Base-by-base conservation (phyloP, 2,797 vertebrate species). In the Chanos chanos region DNA sequence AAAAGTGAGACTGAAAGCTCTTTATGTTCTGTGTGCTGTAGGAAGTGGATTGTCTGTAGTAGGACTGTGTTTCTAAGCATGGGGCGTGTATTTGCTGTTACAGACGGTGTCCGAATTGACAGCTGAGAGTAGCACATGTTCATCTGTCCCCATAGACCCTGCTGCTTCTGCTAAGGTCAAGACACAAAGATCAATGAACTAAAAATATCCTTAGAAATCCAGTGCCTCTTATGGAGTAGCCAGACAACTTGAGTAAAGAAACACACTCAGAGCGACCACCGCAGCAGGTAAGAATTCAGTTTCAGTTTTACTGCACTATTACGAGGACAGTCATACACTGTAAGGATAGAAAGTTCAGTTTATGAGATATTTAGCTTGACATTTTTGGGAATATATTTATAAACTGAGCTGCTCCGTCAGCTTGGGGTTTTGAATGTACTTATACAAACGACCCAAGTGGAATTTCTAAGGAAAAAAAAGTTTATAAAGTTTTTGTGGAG, bases 181-280 rank as follows among this genome's bases (percentile, higher is more conserved):
- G 70, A 76, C 78, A 71, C 61, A 10, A 40, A 64, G 70, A 68
- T 76, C 43, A 73, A 68, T 68, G 64, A 60, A 69, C 87, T 87
- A 86, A 86, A 89, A 88, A 89, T 89, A 89, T 77, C 79, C 76
- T 66, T 67, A 72, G 60, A 72, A 75, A 77, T 64, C 51, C 40
- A 37, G 43, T 33, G 47, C 33, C 59, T 64, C 54, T 58, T 66
- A 56, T 61, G 22, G 55, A 52, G 67, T 37, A 63, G 68, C 50
- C 36, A 58, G 56, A 55, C 57, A 52, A 37, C 48, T 19, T 4
- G 53, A 22, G 21, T 13, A 44, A 31, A 25, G 21, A 12, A 51
- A 30, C 16, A 56, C 50, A 64, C 30, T 15, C 45, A 59, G 30
- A n/a, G 36, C 49, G 27, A 64, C 48, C 40, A 33, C 15, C 56